Conservation (phyloP, 1,140 invertebrate species). For the Zeugodacus cucurbitae region DNA sequence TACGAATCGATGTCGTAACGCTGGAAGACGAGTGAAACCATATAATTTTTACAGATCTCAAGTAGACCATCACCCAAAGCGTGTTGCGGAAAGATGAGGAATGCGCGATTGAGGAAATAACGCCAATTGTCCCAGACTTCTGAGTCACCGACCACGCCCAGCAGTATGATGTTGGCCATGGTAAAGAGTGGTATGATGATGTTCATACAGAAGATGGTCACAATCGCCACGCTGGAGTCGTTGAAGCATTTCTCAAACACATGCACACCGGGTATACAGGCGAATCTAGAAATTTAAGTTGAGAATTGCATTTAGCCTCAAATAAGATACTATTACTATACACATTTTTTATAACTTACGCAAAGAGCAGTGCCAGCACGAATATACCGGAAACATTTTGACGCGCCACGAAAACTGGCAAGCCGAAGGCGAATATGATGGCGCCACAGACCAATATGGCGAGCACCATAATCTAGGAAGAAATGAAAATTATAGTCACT, state of each 20-base stretch:
- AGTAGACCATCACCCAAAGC: slow-evolving; percentile 73
- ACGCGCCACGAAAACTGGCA: slow-evolving; percentile 73
- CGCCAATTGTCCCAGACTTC: slow-evolving; percentile 69
- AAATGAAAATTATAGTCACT: not conserved
- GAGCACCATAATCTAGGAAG: slow-evolving; percentile 66
- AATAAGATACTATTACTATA: not conserved
- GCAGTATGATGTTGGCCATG: slow-evolving; percentile 71
- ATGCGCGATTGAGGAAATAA: slow-evolving; percentile 71
- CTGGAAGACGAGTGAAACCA: slow-evolving; percentile 68
- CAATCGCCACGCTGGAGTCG: slow-evolving; percentile 74
- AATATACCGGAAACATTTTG: slow-evolving; percentile 73
- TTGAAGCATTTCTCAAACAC: slow-evolving; percentile 72
- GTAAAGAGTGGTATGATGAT: slow-evolving; percentile 71
- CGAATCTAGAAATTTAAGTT: slow-evolving; percentile 58
- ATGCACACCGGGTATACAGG: slow-evolving; percentile 69
- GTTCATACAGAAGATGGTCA: slow-evolving; percentile 74
- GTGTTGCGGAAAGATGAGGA: slow-evolving; percentile 75
- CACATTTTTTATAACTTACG: slow-evolving; percentile 53
- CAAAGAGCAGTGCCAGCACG: slow-evolving; percentile 71
- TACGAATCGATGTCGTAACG: slow-evolving; percentile 77
- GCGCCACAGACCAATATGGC: slow-evolving; percentile 69
- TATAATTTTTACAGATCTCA: slow-evolving; percentile 75
- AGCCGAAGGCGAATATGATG: slow-evolving; percentile 72
- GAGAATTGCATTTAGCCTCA: not conserved
- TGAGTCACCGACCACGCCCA: slow-evolving; percentile 74